Evolutionary conservation across 1,140 invertebrate genomes (phyloP).

Genomic region (Drosophila funebris): DNA sequence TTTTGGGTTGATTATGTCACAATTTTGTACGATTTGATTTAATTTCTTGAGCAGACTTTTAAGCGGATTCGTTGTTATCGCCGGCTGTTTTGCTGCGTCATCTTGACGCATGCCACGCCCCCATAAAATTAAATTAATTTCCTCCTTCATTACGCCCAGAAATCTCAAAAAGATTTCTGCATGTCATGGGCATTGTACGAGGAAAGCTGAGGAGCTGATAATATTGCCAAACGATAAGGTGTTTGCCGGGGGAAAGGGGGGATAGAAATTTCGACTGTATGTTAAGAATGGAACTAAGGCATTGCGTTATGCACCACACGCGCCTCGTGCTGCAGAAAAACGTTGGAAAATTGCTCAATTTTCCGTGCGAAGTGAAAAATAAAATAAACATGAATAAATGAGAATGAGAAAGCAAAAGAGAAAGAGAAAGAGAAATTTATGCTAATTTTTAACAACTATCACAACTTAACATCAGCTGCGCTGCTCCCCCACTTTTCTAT

Average conservation of each 20-base stretch:
- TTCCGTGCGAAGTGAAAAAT: constrained; percentile 60
- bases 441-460: constrained; percentile 76
- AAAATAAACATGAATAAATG: background rate
- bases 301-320: constrained; percentile 15
- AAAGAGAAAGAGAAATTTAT: constrained; percentile 72
- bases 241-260: background rate
- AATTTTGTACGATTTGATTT: background rate
- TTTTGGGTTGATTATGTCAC: background rate
- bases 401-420: constrained; percentile 43
- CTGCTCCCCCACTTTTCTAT: background rate
- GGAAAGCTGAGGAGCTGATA: constrained; percentile 39
- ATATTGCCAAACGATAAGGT: constrained; percentile 23
- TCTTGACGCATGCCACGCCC: background rate
- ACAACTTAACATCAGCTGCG: constrained; percentile 56
- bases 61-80: background rate
- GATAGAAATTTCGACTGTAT: background rate
- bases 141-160: background rate
- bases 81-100: constrained; percentile 7
- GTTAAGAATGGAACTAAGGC: constrained; percentile 1
- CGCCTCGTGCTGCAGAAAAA: constrained; percentile 49
- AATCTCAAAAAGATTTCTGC: constrained; percentile 31
- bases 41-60: background rate
- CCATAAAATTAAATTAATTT: constrained; percentile 34
- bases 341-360: constrained; percentile 80
- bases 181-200: constrained; percentile 15